Evolutionary conservation across 2,797 vertebrate species (phyloP).

Genomic region (Chiloscyllium punctatum): DNA sequence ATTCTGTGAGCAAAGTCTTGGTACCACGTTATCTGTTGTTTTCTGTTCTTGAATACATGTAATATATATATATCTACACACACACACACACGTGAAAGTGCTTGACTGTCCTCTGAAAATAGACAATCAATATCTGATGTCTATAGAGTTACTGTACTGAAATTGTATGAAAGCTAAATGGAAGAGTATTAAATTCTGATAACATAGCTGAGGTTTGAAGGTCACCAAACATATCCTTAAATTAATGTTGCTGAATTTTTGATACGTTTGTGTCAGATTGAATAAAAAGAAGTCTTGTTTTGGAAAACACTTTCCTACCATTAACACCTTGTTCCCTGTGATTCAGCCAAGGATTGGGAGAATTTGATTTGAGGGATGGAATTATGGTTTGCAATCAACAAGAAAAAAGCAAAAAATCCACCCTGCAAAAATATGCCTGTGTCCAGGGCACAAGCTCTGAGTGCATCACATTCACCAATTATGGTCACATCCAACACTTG

Average conservation of each 20-base stretch:
- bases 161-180: slow-evolving; percentile 10
- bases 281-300: background rate
- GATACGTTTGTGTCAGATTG: background rate
- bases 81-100: background rate
- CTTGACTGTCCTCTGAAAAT: slow-evolving; percentile 16
- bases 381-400: no score
- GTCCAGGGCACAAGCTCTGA: background rate
- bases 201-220: background rate
- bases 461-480: background rate
- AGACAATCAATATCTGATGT: slow-evolving; percentile 26
- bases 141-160: slow-evolving; percentile 14
- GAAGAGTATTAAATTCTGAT: slow-evolving; percentile 10
- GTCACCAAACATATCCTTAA: slow-evolving; percentile 25
- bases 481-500: background rate
- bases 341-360: background rate
- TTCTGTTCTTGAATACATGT: background rate
- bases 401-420: background rate
- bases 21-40: slow-evolving; percentile 5
- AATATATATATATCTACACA: background rate
- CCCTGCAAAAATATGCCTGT: background rate
- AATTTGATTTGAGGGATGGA: background rate
- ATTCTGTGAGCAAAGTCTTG: background rate
- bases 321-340: slow-evolving; percentile 14
- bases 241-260: slow-evolving; percentile 11
- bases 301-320: background rate